These are phyloP conservation scores for Agrotis puta DNA, from an alignment of 2,888 invertebrate species.

Conservation along the genomic window DNA sequence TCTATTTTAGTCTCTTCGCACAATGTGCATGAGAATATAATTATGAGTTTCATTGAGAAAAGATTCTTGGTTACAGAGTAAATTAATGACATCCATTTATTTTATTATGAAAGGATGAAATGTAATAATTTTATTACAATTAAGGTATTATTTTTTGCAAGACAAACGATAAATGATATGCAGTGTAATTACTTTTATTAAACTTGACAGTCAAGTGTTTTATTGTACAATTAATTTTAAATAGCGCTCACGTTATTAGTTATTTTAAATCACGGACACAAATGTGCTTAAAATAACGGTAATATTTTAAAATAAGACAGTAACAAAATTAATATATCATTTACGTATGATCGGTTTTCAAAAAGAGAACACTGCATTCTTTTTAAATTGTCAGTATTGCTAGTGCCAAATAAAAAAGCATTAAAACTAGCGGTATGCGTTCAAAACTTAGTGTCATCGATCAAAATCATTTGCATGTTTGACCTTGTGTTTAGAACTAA, in stretches of 20 bases:
- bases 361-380: constrained; percentile 17
- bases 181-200: neutral
- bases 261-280: neutral
- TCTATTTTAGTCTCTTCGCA: constrained; percentile 23
- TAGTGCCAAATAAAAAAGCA: constrained; percentile 30
- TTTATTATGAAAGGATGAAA: constrained; percentile 19
- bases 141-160: constrained; percentile 24
- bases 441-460: constrained; percentile 74
- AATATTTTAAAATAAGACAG: neutral
- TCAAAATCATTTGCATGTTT: constrained; percentile 74
- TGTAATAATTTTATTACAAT: constrained; percentile 30
- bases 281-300: constrained; percentile 6
- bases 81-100: constrained; percentile 45
- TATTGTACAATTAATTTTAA: constrained; percentile 14
- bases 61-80: constrained; percentile 4
- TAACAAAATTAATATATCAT: constrained; percentile 32
- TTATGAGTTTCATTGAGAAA: constrained; percentile 28
- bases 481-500: constrained; percentile 64
- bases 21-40: constrained; percentile 26
- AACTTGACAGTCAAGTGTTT: constrained; percentile 25
- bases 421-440: constrained; percentile 51
- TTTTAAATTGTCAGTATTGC: constrained; percentile 25
- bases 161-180: neutral
- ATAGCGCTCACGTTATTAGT: constrained; percentile 5
- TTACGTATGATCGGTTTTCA: constrained; percentile 14